phyloP scores from a whole-genome alignment of 35 echinoderm and acorn worm genomes.

The Ptychodera flava region DNA sequence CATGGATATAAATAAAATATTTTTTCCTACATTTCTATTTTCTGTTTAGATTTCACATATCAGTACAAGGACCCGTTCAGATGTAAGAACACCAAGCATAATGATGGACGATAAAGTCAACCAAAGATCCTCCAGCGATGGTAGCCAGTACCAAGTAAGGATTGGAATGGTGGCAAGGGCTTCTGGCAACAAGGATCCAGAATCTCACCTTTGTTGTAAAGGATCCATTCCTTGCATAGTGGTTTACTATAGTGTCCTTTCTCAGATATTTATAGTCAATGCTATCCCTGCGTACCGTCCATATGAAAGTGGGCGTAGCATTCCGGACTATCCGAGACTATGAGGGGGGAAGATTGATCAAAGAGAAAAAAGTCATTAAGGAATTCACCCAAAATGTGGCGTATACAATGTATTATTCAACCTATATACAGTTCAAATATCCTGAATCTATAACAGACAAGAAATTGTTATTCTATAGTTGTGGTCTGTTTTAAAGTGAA shows the following conservation, averaged over 20 bases:
- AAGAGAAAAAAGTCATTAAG: constrained; percentile 20
- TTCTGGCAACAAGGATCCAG: too few species aligned
- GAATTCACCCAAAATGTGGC: too few species aligned
- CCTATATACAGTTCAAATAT: too few species aligned
- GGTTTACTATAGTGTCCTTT: constrained; percentile 88
- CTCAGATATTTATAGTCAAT: constrained; percentile 80
- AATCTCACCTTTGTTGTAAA: constrained; percentile 98
- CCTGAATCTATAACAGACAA: too few species aligned
- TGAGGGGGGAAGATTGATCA: constrained; percentile 6
- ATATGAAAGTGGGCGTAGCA: constrained; percentile 71
- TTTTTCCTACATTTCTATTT: not conserved
- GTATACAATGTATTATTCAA: too few species aligned
- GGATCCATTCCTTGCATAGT: constrained; percentile 88
- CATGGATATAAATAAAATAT: not conserved
- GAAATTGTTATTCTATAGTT: too few species aligned
- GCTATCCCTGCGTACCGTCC: constrained; percentile 66
- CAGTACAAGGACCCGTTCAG: not conserved
- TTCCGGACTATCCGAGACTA: constrained; percentile 94
- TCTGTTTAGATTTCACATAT: not conserved
- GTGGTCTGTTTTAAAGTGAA: too few species aligned
- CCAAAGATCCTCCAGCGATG: too few species aligned
- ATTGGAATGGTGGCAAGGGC: too few species aligned
- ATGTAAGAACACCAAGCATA: not conserved
- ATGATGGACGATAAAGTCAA: not conserved
- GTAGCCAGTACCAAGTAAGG: too few species aligned